Base-by-base conservation (phyloP, 2,797 vertebrate species). In the Liasis olivaceus region DNA sequence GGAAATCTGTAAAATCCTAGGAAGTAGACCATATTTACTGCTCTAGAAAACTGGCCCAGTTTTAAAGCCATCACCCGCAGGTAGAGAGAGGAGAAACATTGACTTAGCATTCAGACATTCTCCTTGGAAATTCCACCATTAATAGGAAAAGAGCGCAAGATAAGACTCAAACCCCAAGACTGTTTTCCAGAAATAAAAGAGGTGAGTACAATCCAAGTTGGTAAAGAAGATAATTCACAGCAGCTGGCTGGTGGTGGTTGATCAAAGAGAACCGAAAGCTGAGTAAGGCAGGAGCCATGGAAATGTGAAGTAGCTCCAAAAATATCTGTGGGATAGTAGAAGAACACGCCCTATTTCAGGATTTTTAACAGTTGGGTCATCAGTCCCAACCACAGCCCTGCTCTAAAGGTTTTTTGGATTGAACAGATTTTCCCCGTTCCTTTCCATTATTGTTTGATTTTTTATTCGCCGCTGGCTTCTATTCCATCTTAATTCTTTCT, bases 211-310 rank as follows among this genome's bases (percentile, higher is more conserved):
- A 42, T 15, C 2, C 28, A n/a, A 86, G 90, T 77, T 93, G 15
- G 94, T 95, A 94, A 92, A 94, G 95, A 94, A 0, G 13, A 93
- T 96, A 96, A 96, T 96, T 95, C 95, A 89, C 77, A 62, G 93
- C 96, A 95, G 96, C 95, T 95, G 94, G 95, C 93, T 92, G 94
- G 86, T 95, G 95, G 93, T 95, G 93, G 95, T 94, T 95, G 92
- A 95, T 96, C 94, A 95, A 93, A 95, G 94, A 95, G 89, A 94
- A 95, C 93, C 94, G 95, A 96, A 95, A 94, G 94, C 90, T 94
- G 95, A 96, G 95, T 94, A 96, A 96, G 93, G 94, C 94, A 95
- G 95, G 96, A 94, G 58, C 96, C 0, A 94, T 93, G 95, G 93
- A 94, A 95, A 93, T 93, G 93, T 91, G 22, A 89, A 84, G 7